Evolutionary conservation across 2,888 invertebrate species (phyloP).

Genomic region (Dorcus parallelipipedus): DNA sequence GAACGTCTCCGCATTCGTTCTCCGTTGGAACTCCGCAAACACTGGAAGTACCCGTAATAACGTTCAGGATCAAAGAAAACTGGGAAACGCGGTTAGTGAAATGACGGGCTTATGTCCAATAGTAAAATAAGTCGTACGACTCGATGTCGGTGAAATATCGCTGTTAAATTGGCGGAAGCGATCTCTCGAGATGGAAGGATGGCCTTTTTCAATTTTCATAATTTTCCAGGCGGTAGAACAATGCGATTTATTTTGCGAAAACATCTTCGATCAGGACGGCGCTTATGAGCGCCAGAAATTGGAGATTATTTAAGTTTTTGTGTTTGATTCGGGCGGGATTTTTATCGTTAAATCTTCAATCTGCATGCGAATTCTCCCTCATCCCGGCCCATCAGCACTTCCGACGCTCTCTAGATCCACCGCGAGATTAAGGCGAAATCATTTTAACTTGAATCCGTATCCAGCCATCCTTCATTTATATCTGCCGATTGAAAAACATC

Average conservation of each 20-base stretch:
- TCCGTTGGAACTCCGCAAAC: too few species aligned
- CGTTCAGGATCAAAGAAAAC: conserved; percentile 31
- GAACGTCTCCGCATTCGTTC: conserved; percentile 9
- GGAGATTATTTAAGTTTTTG: conserved; percentile 24
- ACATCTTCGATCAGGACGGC: conserved; percentile 11
- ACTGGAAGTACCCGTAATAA: conserved; percentile 21
- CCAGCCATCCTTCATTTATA: conserved; percentile 31
- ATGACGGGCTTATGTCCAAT: conserved; percentile 43
- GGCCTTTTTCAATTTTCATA: conserved; percentile 46
- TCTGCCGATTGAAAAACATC: conserved; percentile 35
- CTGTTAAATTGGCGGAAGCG: conserved; percentile 47
- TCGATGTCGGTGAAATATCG: conserved; percentile 36
- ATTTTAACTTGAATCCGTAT: too few species aligned
- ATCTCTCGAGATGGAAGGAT: conserved; percentile 31
- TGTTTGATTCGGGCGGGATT: conserved; percentile 13
- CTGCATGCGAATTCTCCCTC: conserved; percentile 50
- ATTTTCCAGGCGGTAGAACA: conserved; percentile 42
- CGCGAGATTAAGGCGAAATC: conserved; percentile 28
- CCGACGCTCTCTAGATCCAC: conserved; percentile 25
- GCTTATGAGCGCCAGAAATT: conserved; percentile 18
- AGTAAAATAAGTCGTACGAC: conserved; percentile 39
- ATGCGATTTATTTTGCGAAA: conserved; percentile 25
- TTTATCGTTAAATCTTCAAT: conserved; percentile 35
- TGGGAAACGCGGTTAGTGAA: conserved; percentile 34
- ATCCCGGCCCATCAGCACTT: conserved; percentile 27